phyloP scores from a whole-genome alignment of 2,888 invertebrate species.

The Calameuta idolon region DNA sequence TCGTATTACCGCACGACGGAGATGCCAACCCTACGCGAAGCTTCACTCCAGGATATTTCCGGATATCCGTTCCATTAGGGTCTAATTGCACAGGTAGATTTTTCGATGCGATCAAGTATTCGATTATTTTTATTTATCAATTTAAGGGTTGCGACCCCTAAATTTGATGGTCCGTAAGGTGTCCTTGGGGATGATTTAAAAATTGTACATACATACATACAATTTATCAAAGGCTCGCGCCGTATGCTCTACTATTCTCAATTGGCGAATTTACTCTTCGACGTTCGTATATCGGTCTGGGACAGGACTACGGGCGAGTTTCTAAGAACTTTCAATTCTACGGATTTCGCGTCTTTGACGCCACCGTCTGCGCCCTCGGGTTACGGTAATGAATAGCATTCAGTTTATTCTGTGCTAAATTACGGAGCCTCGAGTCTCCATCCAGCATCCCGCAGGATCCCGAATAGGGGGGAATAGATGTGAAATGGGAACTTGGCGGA shows the following conservation, averaged over 20 bases:
- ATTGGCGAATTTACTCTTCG: constrained; percentile 43
- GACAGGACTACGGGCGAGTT: constrained; percentile 29
- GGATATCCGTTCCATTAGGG: background rate
- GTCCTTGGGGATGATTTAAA: background rate
- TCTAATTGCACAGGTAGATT: background rate
- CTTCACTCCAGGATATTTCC: background rate
- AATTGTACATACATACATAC: background rate
- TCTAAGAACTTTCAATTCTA: constrained; percentile 57
- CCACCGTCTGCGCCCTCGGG: constrained; percentile 39
- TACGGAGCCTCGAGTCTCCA: constrained; percentile 27
- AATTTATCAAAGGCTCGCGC: background rate
- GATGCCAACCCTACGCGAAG: background rate
- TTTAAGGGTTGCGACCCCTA: background rate
- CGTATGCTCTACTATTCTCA: constrained; percentile 43
- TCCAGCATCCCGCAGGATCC: constrained; percentile 23
- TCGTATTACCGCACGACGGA: background rate
- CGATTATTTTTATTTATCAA: background rate
- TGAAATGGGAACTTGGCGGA: constrained; percentile 45
- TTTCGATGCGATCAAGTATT: background rate
- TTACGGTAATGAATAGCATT: constrained; percentile 59
- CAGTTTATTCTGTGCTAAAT: constrained; percentile 55
- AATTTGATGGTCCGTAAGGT: background rate
- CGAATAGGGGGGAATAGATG: constrained; percentile 41
- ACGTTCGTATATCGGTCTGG: constrained; percentile 21
- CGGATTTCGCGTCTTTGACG: constrained; percentile 8